Conservation (phyloP, 2,797 vertebrate genomes). For the Steatocranus sp. region DNA sequence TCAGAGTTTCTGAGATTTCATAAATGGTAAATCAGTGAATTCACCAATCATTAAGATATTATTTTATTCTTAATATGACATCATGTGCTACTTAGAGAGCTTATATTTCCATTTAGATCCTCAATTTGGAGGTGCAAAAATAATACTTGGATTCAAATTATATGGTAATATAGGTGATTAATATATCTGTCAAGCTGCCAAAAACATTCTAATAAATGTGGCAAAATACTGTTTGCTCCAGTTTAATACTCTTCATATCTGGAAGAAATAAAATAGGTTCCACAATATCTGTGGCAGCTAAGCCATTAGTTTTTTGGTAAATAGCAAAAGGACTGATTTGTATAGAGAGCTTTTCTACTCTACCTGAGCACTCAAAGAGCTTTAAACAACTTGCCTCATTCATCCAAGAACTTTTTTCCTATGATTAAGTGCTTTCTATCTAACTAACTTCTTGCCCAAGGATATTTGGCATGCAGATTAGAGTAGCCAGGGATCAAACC, state of each 20-base stretch:
- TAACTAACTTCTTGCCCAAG: neutral
- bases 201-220: neutral
- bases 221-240: neutral
- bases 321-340: neutral
- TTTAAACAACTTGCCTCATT: neutral
- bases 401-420: neutral
- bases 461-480: neutral
- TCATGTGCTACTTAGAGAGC: neutral
- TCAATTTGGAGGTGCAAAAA: neutral
- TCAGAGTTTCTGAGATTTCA: neutral
- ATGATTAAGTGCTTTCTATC: neutral
- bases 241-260: neutral
- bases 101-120: neutral
- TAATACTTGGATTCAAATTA: neutral
- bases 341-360: neutral
- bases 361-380: neutral
- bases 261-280: neutral
- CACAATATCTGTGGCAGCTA: neutral
- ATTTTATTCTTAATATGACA: neutral
- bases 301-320: neutral
- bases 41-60: neutral
- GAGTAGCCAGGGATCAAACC: neutral
- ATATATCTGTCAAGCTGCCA: neutral
- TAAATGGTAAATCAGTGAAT: neutral
- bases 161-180: neutral